Evolutionary conservation across 2,797 vertebrate genomes (phyloP).

Genomic region (Semaprochilodus insignis): DNA sequence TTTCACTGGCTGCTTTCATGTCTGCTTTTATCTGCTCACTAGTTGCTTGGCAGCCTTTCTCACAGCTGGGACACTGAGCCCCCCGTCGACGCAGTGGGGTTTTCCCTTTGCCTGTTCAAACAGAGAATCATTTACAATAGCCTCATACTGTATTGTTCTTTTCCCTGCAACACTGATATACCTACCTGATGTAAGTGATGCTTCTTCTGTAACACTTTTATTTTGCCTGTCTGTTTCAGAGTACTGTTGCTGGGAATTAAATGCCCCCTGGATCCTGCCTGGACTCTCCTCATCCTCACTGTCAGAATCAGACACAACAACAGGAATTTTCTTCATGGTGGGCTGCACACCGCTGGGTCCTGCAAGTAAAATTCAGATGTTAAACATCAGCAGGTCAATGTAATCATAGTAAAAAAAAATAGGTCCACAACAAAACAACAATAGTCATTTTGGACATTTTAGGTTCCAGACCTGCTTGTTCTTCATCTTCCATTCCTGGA

Average conservation of each 20-base stretch:
- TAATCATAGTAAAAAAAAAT: background rate
- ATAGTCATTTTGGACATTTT: background rate
- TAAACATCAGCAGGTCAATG: background rate
- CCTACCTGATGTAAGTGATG: conserved; percentile 23
- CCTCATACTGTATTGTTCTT: background rate
- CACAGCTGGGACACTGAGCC: conserved; percentile 83
- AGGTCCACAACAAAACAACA: background rate
- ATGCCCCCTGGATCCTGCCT: conserved; percentile 60
- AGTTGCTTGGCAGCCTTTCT: conserved; percentile 98
- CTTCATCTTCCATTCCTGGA: conserved; percentile 85
- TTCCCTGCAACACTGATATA: background rate
- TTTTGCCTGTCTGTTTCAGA: conserved; percentile 70
- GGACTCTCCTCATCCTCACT: conserved; percentile 93
- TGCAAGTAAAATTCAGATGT: conserved; percentile 60
- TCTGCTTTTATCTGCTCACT: conserved; percentile 99
- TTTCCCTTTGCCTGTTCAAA: conserved; percentile 90
- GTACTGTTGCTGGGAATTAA: conserved; percentile 68
- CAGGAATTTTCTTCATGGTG: conserved; percentile 81
- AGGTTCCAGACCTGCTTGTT: conserved; percentile 88
- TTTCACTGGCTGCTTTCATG: conserved; percentile 95
- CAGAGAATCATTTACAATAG: background rate
- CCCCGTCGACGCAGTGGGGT: conserved; percentile 87
- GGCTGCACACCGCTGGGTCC: conserved; percentile 92
- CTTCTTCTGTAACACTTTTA: conserved; percentile 72
- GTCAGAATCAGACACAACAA: conserved; percentile 92